Evolutionary conservation across 2,113 vertebrate genomes (phyloP), one percentile per base, ranked within the genome.

Genomic region (Cyprinodon variegatus): DNA sequence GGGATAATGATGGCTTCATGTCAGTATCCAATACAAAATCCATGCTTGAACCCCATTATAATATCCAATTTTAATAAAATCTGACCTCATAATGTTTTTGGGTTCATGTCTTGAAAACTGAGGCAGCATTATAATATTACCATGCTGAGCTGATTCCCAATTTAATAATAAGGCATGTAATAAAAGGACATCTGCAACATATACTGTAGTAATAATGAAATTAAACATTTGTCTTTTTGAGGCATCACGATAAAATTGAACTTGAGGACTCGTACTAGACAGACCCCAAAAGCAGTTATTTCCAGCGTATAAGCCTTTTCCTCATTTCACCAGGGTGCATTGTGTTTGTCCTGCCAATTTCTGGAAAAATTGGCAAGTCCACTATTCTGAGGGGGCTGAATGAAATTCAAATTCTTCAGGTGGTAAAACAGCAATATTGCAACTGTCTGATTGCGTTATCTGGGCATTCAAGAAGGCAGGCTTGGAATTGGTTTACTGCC

Each of bases 401-500:
- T 91, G 77, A 90, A 92, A 91, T 92, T 93, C 84, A 88, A 91
- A 92, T 93, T 90, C 84, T 92, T 92, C 90, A 93, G 90, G 88
- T 92, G 87, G 86, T 92, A 88, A 92, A 90, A 85, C 83, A 89
- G 89, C 88, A 92, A 92, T 91, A 91, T 93, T 92, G 85, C 88
- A 90, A 85, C 88, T 90, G 91, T 93, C 90, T 92, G 89, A 91
- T 91, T 88, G 91, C 20, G 86, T 92, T 93, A 93, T 92, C 89
- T 91, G 90, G 83, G 83, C 86, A 87, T 91, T 92, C 89, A 91
- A 91, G 88, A 92, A 89, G 88, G 81, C 87, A 85, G 90, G 88
- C 90, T 91, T 88, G 79, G 84, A 93, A 92, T 91, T 92, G 92
- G 93, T 93, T 91, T 89, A 83, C 91, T 91, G 92, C 92, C 93